Evolutionary conservation across 1,140 invertebrate species (phyloP).

Genomic region (Hylaeus volcanicus): DNA sequence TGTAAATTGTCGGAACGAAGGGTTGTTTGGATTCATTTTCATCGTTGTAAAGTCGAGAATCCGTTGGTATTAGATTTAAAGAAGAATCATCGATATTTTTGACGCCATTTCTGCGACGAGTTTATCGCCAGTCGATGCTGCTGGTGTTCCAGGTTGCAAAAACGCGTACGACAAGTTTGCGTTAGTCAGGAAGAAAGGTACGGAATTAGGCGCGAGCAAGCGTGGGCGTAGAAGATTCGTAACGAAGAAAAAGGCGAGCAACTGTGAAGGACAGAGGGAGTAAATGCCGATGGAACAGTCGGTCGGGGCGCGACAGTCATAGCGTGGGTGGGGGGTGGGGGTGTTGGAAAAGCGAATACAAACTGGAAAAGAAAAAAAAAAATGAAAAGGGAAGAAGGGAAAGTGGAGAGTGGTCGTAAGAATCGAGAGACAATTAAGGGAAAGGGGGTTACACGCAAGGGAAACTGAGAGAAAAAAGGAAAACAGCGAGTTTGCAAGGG

Average conservation of each 20-base stretch:
- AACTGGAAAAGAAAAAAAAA: neutral
- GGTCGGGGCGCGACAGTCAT: neutral
- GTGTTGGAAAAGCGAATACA: neutral
- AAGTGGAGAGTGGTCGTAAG: neutral
- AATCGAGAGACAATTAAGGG: neutral
- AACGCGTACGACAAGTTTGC: too few species aligned
- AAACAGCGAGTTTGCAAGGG: neutral
- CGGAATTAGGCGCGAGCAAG: neutral
- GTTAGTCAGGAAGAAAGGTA: neutral
- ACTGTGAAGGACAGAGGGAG: neutral
- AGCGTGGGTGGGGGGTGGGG: neutral
- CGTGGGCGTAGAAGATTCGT: neutral
- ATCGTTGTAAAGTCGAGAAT: too few species aligned
- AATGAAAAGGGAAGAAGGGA: slow-evolving; percentile 1
- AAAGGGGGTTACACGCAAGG: too few species aligned
- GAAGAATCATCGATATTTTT: too few species aligned
- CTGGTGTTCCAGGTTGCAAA: neutral
- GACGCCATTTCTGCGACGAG: too few species aligned
- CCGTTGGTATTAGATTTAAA: too few species aligned
- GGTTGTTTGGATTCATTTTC: too few species aligned
- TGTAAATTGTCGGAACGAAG: too few species aligned
- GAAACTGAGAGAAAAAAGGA: neutral
- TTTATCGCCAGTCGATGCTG: too few species aligned
- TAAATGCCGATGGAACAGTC: neutral
- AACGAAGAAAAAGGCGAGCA: neutral